A percentile compares a stretch with the other conserved stretches of the same genome.
Conservation (phyloP, 2,888 invertebrate species). For the Metacarcinus magister region DNA sequence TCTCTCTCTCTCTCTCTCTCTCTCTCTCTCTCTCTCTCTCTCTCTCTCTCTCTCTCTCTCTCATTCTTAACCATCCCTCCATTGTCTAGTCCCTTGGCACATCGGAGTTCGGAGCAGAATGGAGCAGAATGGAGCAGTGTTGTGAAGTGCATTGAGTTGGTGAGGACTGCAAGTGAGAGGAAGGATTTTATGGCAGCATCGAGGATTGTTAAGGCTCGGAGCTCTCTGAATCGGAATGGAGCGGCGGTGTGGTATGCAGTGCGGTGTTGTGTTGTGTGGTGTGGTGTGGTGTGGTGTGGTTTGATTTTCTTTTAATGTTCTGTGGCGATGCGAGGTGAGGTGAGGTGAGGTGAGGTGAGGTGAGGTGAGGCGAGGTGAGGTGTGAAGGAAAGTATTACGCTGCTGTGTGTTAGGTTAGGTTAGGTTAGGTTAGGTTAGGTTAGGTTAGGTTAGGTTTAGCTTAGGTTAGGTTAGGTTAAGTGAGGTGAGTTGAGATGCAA, state of each 20-base stretch:
- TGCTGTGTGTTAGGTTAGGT: too few relatives aligned
- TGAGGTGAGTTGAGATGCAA: too few relatives aligned
- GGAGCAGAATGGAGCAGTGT: background rate
- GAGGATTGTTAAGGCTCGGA: background rate
- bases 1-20: constrained; percentile 61
- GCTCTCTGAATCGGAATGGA: background rate
- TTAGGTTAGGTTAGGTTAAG: too few relatives aligned
- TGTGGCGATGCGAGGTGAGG: too few relatives aligned
- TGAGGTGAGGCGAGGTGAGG: too few relatives aligned
- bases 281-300: background rate
- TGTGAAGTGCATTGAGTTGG: background rate
- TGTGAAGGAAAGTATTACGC: too few relatives aligned
- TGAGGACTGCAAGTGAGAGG: background rate
- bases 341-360: too few relatives aligned
- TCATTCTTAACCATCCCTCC: background rate
- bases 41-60: background rate
- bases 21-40: constrained; percentile 31
- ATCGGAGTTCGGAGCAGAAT: background rate
- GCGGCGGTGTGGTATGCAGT: background rate
- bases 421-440: too few relatives aligned
- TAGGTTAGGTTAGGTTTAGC: too few relatives aligned
- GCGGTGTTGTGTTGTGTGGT: background rate
- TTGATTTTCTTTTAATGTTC: too few relatives aligned
- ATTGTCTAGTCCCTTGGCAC: background rate
- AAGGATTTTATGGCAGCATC: background rate